Base-by-base conservation (phyloP, 2,888 invertebrate species). In the Anodontia alba region DNA sequence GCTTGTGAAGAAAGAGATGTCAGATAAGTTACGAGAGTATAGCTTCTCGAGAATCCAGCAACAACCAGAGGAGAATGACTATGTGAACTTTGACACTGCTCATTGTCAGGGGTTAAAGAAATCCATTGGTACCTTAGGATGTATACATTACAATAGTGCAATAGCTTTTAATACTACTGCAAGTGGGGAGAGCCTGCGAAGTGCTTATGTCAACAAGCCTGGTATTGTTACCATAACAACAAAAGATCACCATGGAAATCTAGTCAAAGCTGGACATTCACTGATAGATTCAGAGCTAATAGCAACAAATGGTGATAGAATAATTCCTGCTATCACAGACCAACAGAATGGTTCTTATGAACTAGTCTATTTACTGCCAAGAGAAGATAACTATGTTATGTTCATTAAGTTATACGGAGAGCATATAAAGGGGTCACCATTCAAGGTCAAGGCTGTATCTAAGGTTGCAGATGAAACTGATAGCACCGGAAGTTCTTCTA, bases 1-100 rank as follows among this genome's bases (percentile, higher is more conserved):
- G 26, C 92, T 95, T 70, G 94, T 95, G 49, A 95, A 94, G 88
- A 95, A 95, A 81, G 95, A 95, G 89, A 94, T 95, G 91, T 92
- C 93, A 2, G 95, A 95, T 70, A 93, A 95, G 74, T 90, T 95
- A 54, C 91, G 94, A 73, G 94, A 95, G 79, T 92, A 95, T 46
- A 90, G 89, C 12, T 74, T 86, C 33, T 83, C 88, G 36, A 86
- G 88, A 15, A 78, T 92, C 5, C 91, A 93, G 75, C 91, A 89
- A 71, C 88, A 90, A 69, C 94, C 94, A 2, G 93, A 94, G 73
- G 94, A 94, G 84, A 94, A 94, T 85, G 92, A 92, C 43, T 93
- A 90, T 86, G 81, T 94, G 3, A 83, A 88, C 8, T 94, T 94
- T 84, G 92, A 93, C 83, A 92, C 93, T 33, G 90, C 91, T 33